phyloP scores from a whole-genome alignment of 2,888 invertebrate genomes.

The Stenotaenia linearis region DNA sequence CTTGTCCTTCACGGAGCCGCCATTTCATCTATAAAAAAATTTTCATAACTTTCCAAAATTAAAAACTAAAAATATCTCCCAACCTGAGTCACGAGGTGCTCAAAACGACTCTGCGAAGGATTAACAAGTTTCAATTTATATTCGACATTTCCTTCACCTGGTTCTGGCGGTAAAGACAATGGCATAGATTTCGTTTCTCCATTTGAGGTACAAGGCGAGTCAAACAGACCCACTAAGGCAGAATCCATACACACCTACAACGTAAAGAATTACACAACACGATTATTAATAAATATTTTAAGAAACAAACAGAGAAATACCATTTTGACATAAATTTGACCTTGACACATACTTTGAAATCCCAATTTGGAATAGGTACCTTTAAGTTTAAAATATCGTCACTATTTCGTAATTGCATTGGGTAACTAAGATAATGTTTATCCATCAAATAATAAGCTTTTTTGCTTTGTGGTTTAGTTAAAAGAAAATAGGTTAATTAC shows the following conservation, averaged over 20 bases:
- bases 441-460: not conserved
- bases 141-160: slow-evolving; percentile 90
- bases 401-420: not conserved
- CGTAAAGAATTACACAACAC: not conserved
- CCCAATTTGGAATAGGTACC: not conserved
- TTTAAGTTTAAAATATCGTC: not conserved
- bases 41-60: not conserved
- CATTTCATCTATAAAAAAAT: slow-evolving; percentile 71
- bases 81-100: slow-evolving; percentile 96
- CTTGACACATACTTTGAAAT: not conserved
- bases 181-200: slow-evolving; percentile 1
- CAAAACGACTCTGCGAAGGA: slow-evolving; percentile 82
- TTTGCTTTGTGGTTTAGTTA: not conserved
- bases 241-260: slow-evolving; percentile 62
- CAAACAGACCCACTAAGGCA: slow-evolving; percentile 70
- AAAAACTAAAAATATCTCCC: slow-evolving; percentile 44
- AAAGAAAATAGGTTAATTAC: not conserved
- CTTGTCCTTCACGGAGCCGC: slow-evolving; percentile 91
- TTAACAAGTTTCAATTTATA: slow-evolving; percentile 92
- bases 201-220: slow-evolving; percentile 51
- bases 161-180: slow-evolving; percentile 69
- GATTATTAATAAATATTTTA: not conserved
- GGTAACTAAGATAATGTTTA: not conserved
- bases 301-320: not conserved
- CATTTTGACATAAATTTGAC: not conserved